Percentiles rank a stretch among this genome's conserved stretches.
Conservation (phyloP, 2,888 invertebrate species). For the Diadegma fenestrale region DNA sequence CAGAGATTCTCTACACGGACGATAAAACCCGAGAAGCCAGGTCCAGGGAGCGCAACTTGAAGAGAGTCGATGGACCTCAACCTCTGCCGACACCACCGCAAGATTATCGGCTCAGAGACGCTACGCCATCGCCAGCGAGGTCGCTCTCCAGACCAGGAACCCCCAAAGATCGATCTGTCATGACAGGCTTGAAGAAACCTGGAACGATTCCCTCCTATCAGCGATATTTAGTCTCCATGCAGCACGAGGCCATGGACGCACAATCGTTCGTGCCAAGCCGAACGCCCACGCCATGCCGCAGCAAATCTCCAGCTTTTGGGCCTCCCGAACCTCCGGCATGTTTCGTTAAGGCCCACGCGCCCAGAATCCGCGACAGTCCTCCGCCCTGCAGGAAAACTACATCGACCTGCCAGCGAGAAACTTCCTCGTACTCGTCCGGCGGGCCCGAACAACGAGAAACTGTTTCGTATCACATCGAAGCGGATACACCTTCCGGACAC, state of each 20-base stretch:
- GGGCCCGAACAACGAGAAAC: constrained; percentile 78
- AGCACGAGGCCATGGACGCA: constrained; percentile 78
- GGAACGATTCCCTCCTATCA: constrained; percentile 93
- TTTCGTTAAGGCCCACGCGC: constrained; percentile 88
- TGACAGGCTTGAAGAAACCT: constrained; percentile 87
- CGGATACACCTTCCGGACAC: constrained; percentile 82
- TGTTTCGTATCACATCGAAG: constrained; percentile 81
- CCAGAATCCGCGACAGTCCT: constrained; percentile 87
- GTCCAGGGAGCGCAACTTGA: constrained; percentile 68
- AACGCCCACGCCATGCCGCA: constrained; percentile 84
- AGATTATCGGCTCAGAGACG: constrained; percentile 80
- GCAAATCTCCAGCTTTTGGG: constrained; percentile 90
- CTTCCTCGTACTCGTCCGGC: constrained; percentile 53
- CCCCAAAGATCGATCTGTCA: constrained; percentile 86
- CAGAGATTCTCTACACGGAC: constrained; percentile 80
- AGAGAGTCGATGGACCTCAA: constrained; percentile 75
- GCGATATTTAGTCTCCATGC: constrained; percentile 89
- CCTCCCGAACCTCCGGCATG: constrained; percentile 86
- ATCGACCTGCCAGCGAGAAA: constrained; percentile 79
- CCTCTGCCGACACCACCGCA: constrained; percentile 83
- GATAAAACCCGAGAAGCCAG: constrained; percentile 70
- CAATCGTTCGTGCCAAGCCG: constrained; percentile 79
- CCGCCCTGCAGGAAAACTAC: constrained; percentile 77
- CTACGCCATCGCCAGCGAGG: constrained; percentile 86
- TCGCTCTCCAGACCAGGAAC: constrained; percentile 87